phyloP scores from a whole-genome alignment of 2,113 vertebrate genomes.

The Xenus cinereus region DNA sequence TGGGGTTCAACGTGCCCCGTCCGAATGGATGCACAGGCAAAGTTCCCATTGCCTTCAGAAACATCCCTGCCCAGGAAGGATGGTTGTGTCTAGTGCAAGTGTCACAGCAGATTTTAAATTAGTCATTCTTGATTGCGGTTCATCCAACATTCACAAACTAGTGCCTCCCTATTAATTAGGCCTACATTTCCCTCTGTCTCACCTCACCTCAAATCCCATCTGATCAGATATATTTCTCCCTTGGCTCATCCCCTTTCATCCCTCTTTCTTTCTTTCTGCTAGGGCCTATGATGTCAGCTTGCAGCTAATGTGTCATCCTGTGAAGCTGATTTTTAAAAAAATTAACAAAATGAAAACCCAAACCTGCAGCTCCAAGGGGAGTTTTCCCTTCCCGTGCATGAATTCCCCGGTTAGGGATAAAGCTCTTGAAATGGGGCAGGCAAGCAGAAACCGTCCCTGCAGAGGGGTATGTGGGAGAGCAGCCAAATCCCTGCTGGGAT shows the following conservation, averaged over 20 bases:
- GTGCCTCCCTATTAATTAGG: background rate
- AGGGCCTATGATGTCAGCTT: background rate
- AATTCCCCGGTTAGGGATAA: background rate
- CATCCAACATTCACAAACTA: background rate
- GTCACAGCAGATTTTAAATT: background rate
- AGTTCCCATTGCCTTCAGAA: background rate
- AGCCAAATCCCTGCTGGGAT: background rate
- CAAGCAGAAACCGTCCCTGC: background rate
- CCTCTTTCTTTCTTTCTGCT: background rate
- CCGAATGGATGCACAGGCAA: accelerated
- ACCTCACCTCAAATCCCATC: background rate
- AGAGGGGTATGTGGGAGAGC: background rate
- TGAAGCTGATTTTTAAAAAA: background rate
- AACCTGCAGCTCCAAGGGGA: background rate
- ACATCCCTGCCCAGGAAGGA: background rate
- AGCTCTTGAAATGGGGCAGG: background rate
- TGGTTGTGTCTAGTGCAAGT: background rate
- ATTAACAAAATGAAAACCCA: background rate
- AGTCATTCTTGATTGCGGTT: background rate
- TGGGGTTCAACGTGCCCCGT: accelerated
- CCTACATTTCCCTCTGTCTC: background rate
- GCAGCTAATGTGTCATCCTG: background rate
- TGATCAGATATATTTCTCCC: background rate
- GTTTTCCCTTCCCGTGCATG: background rate
- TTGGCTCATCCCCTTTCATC: background rate